Conservation (phyloP, 2,888 invertebrate species). For the Criorhina ranunculi region DNA sequence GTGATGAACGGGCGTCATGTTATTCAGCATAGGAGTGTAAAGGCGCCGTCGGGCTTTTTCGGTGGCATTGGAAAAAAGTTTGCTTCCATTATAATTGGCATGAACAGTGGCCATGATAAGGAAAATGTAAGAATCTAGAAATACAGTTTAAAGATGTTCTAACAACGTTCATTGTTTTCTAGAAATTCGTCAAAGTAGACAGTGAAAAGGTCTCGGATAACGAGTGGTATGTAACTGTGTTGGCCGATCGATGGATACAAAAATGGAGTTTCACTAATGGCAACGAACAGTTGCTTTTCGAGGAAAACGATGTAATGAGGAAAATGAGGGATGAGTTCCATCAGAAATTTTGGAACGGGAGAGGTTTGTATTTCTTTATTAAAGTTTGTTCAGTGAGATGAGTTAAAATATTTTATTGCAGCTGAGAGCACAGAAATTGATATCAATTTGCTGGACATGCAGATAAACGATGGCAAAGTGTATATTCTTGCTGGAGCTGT, state of each 20-base stretch:
- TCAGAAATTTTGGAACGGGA: constrained; percentile 88
- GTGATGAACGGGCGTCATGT: constrained; percentile 88
- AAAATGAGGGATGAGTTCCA: constrained; percentile 90
- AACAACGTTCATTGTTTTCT: constrained; percentile 23
- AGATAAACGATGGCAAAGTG: constrained; percentile 87
- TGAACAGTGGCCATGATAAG: constrained; percentile 82
- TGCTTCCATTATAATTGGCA: constrained; percentile 84
- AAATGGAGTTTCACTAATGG: constrained; percentile 91
- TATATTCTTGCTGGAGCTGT: constrained; percentile 90
- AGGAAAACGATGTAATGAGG: constrained; percentile 89
- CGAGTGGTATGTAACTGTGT: constrained; percentile 88
- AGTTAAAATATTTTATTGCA: constrained; percentile 20
- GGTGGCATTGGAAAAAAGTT: constrained; percentile 92
- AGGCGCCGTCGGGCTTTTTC: constrained; percentile 92
- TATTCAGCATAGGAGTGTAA: constrained; percentile 88
- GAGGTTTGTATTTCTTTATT: constrained; percentile 77
- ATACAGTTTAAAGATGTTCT: not conserved
- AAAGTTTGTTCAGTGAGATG: not conserved
- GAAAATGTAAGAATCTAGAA: constrained; percentile 81
- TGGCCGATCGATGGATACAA: constrained; percentile 92
- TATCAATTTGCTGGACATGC: constrained; percentile 92
- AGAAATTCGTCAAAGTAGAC: constrained; percentile 89
- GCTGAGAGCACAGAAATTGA: constrained; percentile 88
- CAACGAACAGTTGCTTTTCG: constrained; percentile 89
- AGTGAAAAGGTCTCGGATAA: constrained; percentile 84